Evolutionary conservation across 64 coral and sea anemone genomes (phyloP), one percentile per base, ranked within the genome.

Genomic region (Dendronephthya gigantea): DNA sequence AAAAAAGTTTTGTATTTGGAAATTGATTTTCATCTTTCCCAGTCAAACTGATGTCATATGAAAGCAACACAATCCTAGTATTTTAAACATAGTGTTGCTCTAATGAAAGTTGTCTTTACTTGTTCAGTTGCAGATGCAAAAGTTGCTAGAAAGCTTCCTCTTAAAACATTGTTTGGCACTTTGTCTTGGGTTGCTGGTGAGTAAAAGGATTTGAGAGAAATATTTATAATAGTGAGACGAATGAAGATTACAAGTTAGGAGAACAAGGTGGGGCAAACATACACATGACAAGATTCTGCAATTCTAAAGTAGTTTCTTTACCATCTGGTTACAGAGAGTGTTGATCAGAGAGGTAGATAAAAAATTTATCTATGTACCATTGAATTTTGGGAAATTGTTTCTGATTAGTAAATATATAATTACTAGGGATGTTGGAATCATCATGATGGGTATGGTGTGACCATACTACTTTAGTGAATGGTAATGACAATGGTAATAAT

Each of bases 61-160:
- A n/a, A n/a, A n/a, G n/a, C n/a, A n/a, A n/a, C n/a, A n/a, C n/a
- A n/a, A n/a, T n/a, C n/a, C 7, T 2, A 19, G 25, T n/a, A 62
- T n/a, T 62, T 1, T 62, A n/a, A 62, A n/a, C 25, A 62, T 23
- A 5, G 17, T 62, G 55, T 5, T 19, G 41, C 4, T 45, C 41
- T 45, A 45, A 6, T 6, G 41, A 45, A 6, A 45, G 41, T 45
- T 15, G 12, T n/a, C 7, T 82, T 82, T 87, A 98, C 95, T 83
- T 98, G 95, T 85, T 98, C 95, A 74, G 95, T 93, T 89, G 95
- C 92, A 84, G 87, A 93, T 22, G 95, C 92, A 84, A 98, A 98
- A 51, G 91, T 98, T 55, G 95, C 92, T 40, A 98, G 82, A 85
- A 90, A 98, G 76, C 95, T 98, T 19, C 89, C 88, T 51, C 95